Evolutionary conservation across 2,888 invertebrate species (phyloP).

Genomic region (Sarcophaga variegata): DNA sequence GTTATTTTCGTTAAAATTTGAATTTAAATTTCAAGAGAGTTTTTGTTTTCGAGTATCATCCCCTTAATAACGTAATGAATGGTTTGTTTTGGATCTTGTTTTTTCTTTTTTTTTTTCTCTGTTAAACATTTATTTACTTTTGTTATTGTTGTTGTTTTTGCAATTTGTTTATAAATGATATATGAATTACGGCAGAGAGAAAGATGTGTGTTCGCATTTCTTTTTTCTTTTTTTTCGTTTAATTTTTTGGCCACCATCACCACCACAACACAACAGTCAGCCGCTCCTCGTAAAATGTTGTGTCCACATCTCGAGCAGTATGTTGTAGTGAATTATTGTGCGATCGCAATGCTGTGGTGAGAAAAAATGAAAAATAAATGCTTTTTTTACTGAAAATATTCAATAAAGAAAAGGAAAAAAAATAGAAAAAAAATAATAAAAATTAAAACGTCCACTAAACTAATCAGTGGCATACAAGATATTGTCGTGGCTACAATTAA

Average conservation of each 20-base stretch:
- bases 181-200: not conserved
- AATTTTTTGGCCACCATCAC: slow-evolving; percentile 34
- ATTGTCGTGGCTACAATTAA: slow-evolving; percentile 68
- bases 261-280: slow-evolving; percentile 32
- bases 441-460: slow-evolving; percentile 61
- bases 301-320: slow-evolving; percentile 31
- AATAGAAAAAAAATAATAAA: slow-evolving; percentile 51
- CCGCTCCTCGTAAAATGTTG: slow-evolving; percentile 23
- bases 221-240: not conserved
- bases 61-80: not conserved
- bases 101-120: not conserved
- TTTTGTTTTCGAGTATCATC: not conserved
- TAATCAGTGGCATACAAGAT: slow-evolving; percentile 68
- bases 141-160: not conserved
- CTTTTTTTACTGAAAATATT: too few relatives aligned
- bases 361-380: slow-evolving; percentile 37
- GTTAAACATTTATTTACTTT: not conserved
- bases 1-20: slow-evolving; percentile 35
- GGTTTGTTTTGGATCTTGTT: not conserved
- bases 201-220: not conserved
- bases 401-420: slow-evolving; percentile 24
- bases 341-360: slow-evolving; percentile 63
- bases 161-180: not conserved
- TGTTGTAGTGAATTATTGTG: slow-evolving; percentile 5
- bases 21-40: slow-evolving; percentile 12